Conservation (phyloP, 1,140 invertebrate species). For the Leptinotarsa texana region DNA sequence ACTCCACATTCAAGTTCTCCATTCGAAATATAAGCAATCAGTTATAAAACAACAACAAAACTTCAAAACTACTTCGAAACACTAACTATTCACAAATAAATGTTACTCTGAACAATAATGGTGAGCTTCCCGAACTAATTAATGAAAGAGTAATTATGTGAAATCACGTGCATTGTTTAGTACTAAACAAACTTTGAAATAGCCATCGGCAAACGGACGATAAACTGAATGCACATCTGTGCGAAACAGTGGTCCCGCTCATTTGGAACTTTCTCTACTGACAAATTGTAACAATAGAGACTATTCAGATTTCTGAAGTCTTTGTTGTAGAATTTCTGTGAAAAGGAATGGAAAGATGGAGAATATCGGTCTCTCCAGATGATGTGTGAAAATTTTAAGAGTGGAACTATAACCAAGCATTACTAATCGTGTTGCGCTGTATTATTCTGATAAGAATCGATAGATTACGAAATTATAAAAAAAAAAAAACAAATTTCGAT, state of each 20-base stretch:
- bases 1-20: too few relatives aligned
- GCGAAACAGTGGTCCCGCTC: background rate
- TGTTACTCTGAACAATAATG: background rate
- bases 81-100: background rate
- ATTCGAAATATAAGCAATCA: too few relatives aligned
- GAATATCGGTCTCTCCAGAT: too few relatives aligned
- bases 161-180: constrained; percentile 5
- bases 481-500: too few relatives aligned
- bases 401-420: too few relatives aligned
- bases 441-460: too few relatives aligned
- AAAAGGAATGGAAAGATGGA: too few relatives aligned
- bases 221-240: background rate
- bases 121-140: background rate
- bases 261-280: background rate
- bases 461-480: too few relatives aligned
- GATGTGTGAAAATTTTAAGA: too few relatives aligned
- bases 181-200: background rate
- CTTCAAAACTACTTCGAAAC: background rate
- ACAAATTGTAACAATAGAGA: constrained; percentile 1
- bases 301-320: background rate
- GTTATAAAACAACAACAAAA: too few relatives aligned
- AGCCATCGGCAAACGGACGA: background rate
- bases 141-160: background rate
- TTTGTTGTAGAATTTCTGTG: background rate
- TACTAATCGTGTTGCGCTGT: too few relatives aligned